A percentile compares a stretch with the other conserved stretches of the same genome.
Evolutionary conservation across 2,888 invertebrate genomes (phyloP).

Genomic region (Tanypteryx hageni): DNA sequence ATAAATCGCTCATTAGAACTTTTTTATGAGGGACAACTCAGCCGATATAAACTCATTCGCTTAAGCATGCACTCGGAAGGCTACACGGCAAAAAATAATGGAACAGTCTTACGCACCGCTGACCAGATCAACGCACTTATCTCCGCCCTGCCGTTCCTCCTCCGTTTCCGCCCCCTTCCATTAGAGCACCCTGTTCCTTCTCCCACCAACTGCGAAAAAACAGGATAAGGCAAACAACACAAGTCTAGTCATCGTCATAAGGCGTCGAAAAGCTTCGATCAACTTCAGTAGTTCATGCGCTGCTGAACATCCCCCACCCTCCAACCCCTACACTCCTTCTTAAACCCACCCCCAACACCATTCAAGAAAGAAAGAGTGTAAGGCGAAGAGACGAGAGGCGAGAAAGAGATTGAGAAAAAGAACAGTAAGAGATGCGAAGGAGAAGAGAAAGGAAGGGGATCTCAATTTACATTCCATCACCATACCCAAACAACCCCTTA

Average conservation of each 20-base stretch:
- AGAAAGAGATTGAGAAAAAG: background rate
- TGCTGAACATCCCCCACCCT: background rate
- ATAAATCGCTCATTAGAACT: too few relatives aligned
- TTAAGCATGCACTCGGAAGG: too few relatives aligned
- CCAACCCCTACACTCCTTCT: background rate
- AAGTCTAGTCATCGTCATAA: conserved; percentile 12
- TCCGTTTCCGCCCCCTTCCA: background rate
- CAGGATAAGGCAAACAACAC: background rate
- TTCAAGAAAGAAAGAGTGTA: background rate
- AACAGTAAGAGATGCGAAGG: background rate
- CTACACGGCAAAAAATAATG: too few relatives aligned
- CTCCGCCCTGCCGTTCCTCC: too few relatives aligned
- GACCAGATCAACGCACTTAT: too few relatives aligned
- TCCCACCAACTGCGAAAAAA: background rate
- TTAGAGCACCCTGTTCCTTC: background rate
- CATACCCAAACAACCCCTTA: background rate
- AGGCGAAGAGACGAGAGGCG: too few relatives aligned
- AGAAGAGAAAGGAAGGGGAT: background rate
- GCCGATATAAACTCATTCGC: too few relatives aligned
- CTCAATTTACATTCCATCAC: conserved; percentile 53
- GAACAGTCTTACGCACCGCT: too few relatives aligned
- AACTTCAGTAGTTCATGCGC: background rate
- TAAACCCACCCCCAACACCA: background rate
- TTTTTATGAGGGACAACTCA: too few relatives aligned
- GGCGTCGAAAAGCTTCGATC: background rate